Percentiles rank a stretch among this genome's conserved stretches.
These are phyloP conservation scores for Rhinoraja longicauda DNA, from an alignment of 2,797 vertebrate genomes.

Conservation along the genomic window DNA sequence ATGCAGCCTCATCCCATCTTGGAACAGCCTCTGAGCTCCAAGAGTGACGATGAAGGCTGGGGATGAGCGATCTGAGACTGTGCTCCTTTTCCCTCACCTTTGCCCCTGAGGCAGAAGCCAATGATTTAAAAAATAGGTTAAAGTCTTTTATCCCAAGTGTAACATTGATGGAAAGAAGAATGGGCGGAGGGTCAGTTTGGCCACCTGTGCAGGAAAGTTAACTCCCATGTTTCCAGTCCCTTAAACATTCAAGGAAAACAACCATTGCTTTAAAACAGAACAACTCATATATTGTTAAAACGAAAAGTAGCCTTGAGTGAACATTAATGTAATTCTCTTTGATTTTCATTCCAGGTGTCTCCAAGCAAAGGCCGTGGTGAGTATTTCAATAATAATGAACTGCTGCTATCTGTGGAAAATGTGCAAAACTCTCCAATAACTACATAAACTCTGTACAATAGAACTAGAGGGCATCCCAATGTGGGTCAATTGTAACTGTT, in stretches of 20 bases:
- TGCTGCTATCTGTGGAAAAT: not conserved
- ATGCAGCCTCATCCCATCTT: not conserved
- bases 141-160: not conserved
- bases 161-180: not conserved
- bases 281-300: not conserved
- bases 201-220: not conserved
- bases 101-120: not conserved
- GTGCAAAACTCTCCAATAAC: not conserved
- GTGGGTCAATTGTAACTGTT: not conserved
- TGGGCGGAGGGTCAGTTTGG: not conserved
- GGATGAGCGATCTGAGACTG: not conserved
- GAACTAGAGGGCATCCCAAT: not conserved
- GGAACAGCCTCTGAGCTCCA: not conserved
- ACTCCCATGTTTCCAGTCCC: not conserved
- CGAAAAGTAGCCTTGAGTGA: not conserved
- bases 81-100: not conserved
- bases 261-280: too few species aligned
- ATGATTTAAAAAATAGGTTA: not conserved
- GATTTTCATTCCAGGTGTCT: slow-evolving; percentile 58
- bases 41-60: not conserved
- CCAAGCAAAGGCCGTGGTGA: slow-evolving; percentile 60
- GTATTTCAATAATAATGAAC: slow-evolving; percentile 37
- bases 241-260: not conserved
- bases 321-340: not conserved
- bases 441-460: not conserved